Evolutionary conservation across 2,113 vertebrate genomes (phyloP), one percentile per base, ranked within the genome.

Genomic region (Caretta caretta): DNA sequence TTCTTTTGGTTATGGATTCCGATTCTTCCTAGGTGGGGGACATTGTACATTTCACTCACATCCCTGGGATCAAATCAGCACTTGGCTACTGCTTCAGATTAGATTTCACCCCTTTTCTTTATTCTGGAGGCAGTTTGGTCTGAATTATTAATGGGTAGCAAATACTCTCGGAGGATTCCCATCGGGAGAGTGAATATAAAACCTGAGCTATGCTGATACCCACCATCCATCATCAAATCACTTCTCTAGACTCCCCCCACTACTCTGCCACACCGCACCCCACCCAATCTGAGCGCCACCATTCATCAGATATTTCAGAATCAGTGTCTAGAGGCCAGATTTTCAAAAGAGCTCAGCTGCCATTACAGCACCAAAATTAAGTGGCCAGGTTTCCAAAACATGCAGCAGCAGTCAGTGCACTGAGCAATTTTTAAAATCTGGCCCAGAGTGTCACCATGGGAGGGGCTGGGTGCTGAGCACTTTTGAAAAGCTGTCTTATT

Each of bases 71-170:
- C 84, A 93, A 90, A 88, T 54, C 51, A 57, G 6, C 1, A 2
- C 27, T 87, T 80, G 51, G 54, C 46, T 86, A 83, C 92, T 72
- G 20, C 48, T 24, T 51, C 50, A 20, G 25, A 38, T 82, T 89
- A 48, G n/a, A 80, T 80, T 65, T 62, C 29, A 25, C 11, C 72
- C 65, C 4, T 48, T n/a, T 65, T 22, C 10, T 76, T 88, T 65
- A 83, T 83, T 80, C 81, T 84, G 80, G 83, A 96, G 92, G 86
- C 80, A 76, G 42, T 83, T 62, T 59, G 51, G 11, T 46, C 56
- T 96, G 81, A 96, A 97, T 97, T 94, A 95, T 3, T 90, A 87
- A 93, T 78, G 69, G 91, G 59, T 25, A 93, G 51, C 0, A 1
- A 92, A 84, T 65, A 38, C 3, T 84, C 84, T 84, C 38, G 29